Conservation (phyloP, 37 sponge, comb jelly and placozoan species). For the Geodia barretti region DNA sequence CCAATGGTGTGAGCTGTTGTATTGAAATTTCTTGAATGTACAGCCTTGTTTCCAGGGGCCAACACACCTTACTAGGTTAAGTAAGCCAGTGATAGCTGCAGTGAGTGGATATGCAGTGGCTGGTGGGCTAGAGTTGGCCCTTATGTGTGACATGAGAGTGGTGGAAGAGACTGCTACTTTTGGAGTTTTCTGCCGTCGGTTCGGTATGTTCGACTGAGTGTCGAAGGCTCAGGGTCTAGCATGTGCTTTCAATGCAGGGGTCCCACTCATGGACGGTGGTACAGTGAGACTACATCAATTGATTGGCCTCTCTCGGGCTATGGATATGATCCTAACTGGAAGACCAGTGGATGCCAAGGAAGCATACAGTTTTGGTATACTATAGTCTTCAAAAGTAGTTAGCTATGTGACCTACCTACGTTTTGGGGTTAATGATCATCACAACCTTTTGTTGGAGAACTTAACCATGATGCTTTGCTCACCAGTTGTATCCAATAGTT, state of each 20-base stretch:
- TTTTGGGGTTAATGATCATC: background rate
- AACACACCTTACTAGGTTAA: constrained; percentile 20
- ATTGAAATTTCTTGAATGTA: background rate
- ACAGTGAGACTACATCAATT: constrained; percentile 68
- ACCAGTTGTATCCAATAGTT: background rate
- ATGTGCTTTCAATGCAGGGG: constrained; percentile 44
- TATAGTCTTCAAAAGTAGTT: background rate
- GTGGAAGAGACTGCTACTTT: constrained; percentile 60
- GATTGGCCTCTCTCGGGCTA: constrained; percentile 74
- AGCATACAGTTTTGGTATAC: constrained; percentile 42
- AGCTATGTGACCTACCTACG: background rate
- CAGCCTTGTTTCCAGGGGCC: constrained; percentile 49
- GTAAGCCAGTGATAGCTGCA: constrained; percentile 72
- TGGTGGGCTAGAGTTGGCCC: constrained; percentile 75
- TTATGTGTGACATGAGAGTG: constrained; percentile 73
- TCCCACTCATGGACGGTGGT: constrained; percentile 79
- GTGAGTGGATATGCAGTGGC: constrained; percentile 80
- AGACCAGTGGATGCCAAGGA: constrained; percentile 65
- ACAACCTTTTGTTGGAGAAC: background rate
- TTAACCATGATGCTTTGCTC: background rate
- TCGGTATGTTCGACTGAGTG: constrained; percentile 38
- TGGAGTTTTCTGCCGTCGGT: constrained; percentile 75
- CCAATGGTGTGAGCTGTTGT: constrained; percentile 45
- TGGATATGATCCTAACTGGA: constrained; percentile 79
- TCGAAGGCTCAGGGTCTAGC: too few relatives aligned